These are phyloP conservation scores for Rhynchonycteris naso DNA, from an alignment of 2,797 vertebrate species.

Conservation along the genomic window DNA sequence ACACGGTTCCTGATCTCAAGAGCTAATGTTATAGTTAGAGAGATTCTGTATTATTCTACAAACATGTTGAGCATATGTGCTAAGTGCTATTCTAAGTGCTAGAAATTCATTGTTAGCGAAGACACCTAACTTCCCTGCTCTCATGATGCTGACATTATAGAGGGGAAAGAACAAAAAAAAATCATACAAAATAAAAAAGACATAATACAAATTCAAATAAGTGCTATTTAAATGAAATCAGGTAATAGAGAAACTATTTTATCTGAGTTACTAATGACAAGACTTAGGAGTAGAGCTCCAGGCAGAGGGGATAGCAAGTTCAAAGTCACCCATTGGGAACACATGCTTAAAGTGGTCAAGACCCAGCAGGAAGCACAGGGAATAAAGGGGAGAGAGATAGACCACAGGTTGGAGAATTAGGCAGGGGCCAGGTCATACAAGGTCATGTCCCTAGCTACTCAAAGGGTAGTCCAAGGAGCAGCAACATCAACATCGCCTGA, in stretches of 20 bases:
- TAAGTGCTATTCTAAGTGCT: not conserved
- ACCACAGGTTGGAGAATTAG: not conserved
- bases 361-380: not conserved
- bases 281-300: not conserved
- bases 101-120: not conserved
- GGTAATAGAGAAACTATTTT: not conserved
- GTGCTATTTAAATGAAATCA: not conserved
- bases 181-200: not conserved
- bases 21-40: not conserved
- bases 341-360: not conserved
- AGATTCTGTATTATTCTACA: not conserved
- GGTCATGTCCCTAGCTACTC: fast-evolving
- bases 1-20: not conserved
- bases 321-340: not conserved
- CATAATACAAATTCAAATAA: not conserved
- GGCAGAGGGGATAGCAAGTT: not conserved
- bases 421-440: not conserved
- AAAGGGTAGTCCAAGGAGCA: not conserved
- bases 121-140: not conserved
- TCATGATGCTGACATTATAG: not conserved
- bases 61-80: not conserved
- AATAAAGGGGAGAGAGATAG: not conserved
- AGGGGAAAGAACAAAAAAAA: not conserved
- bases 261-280: not conserved
- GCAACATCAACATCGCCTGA: not conserved